These are phyloP conservation scores for Drosophila pruinosa DNA, from an alignment of 1,140 invertebrate species.

Conservation along the genomic window DNA sequence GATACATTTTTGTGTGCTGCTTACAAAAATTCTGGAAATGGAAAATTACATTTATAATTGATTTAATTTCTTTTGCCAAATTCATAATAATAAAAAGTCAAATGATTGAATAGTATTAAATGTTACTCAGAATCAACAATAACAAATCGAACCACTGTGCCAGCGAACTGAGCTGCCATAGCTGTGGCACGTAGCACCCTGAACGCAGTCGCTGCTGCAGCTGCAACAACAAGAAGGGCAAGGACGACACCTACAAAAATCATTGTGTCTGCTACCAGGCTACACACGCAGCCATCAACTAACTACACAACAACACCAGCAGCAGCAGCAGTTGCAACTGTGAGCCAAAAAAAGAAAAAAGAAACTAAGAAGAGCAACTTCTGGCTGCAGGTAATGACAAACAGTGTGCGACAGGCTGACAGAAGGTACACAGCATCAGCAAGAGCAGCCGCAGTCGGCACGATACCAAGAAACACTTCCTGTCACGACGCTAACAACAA, in stretches of 20 bases:
- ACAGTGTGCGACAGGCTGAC: slow-evolving; percentile 28
- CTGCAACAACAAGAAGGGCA: slow-evolving; percentile 18
- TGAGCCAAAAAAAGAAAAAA: not conserved
- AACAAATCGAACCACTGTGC: slow-evolving; percentile 13
- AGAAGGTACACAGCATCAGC: not conserved
- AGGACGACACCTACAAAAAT: slow-evolving; percentile 59
- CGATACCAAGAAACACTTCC: slow-evolving; percentile 60
- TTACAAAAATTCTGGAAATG: too few relatives aligned
- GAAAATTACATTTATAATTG: too few relatives aligned
- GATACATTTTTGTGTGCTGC: too few relatives aligned
- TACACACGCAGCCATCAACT: slow-evolving; percentile 29
- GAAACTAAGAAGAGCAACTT: slow-evolving; percentile 7
- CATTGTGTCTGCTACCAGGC: slow-evolving; percentile 35
- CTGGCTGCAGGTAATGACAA: slow-evolving; percentile 60
- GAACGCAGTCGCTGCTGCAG: slow-evolving; percentile 35
- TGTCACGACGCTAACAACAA: slow-evolving; percentile 57
- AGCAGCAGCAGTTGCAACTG: not conserved
- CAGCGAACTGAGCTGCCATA: not conserved
- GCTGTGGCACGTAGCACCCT: slow-evolving; percentile 49
- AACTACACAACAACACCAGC: slow-evolving; percentile 28
- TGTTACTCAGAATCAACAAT: not conserved
- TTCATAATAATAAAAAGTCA: too few relatives aligned
- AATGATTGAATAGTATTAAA: too few relatives aligned
- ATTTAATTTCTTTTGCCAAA: too few relatives aligned
- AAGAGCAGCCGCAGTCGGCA: slow-evolving; percentile 20